phyloP scores from a whole-genome alignment of 2,888 invertebrate genomes.

The Hypselothyrea guttata region DNA sequence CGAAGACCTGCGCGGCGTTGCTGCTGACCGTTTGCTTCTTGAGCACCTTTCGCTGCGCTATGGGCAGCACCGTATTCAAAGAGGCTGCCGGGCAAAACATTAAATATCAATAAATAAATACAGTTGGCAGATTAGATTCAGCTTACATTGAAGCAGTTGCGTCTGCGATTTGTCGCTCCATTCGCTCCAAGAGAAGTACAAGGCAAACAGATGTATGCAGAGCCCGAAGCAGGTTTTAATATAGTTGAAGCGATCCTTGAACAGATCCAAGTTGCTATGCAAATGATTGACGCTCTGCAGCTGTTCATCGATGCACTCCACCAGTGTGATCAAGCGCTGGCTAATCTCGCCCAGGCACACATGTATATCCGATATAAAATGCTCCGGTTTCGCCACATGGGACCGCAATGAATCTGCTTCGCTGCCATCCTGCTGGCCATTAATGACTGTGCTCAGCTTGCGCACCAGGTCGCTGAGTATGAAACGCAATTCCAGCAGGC shows the following conservation, averaged over 20 bases:
- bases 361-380: constrained; percentile 76
- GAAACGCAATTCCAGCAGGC: constrained; percentile 82
- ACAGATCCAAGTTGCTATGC: constrained; percentile 84
- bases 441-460: constrained; percentile 83
- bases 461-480: constrained; percentile 84
- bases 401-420: constrained; percentile 66
- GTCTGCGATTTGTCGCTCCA: constrained; percentile 82
- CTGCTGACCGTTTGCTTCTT: constrained; percentile 34
- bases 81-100: constrained; percentile 62
- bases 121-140: not conserved
- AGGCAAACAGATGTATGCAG: constrained; percentile 84
- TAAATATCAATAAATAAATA: not conserved
- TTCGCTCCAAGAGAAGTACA: constrained; percentile 86
- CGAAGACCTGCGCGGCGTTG: constrained; percentile 64
- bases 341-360: constrained; percentile 67
- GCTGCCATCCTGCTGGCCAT: constrained; percentile 56
- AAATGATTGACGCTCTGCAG: constrained; percentile 84
- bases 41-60: constrained; percentile 19
- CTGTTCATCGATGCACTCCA: constrained; percentile 66
- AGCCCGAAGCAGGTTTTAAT: constrained; percentile 84
- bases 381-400: constrained; percentile 74
- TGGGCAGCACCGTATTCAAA: constrained; percentile 54
- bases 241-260: constrained; percentile 83
- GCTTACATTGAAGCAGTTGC: constrained; percentile 67
- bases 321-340: constrained; percentile 44